A percentile compares a stretch with the other conserved stretches of the same genome.
Conservation (phyloP, 2,113 vertebrate genomes). For the Tapirus terrestris region DNA sequence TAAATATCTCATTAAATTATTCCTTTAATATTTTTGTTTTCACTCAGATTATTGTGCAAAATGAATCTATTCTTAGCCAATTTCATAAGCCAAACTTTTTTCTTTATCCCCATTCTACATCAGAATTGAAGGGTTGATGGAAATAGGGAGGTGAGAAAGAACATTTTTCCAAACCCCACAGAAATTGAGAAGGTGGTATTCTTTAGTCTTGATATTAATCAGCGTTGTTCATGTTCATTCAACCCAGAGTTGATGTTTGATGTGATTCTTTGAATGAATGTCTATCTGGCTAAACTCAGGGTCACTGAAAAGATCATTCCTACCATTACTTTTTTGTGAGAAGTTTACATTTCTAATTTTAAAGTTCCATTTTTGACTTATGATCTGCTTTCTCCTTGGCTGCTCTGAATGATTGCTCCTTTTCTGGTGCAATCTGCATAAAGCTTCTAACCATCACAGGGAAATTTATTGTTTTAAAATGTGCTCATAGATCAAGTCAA, state of each 20-base stretch:
- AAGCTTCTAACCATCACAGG: not conserved
- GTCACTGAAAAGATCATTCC: not conserved
- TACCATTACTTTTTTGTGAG: not conserved
- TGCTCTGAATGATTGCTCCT: not conserved
- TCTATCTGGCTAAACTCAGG: not conserved
- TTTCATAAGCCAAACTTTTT: not conserved
- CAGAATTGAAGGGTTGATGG: not conserved
- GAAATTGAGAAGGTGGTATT: not conserved
- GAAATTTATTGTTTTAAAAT: conserved; percentile 60
- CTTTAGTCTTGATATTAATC: not conserved
- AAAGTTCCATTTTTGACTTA: conserved; percentile 19
- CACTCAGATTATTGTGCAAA: not conserved
- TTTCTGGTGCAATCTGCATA: conserved; percentile 6
- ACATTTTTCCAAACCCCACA: not conserved
- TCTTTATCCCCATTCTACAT: not conserved
- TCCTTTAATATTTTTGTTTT: not conserved
- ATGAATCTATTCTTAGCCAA: not conserved
- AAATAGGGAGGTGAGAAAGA: not conserved
- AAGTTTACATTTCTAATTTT: conserved; percentile 22
- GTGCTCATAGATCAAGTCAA: conserved; percentile 47
- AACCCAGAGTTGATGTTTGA: not conserved
- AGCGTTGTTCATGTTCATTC: not conserved
- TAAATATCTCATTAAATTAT: conserved; percentile 1
- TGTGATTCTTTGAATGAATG: not conserved
- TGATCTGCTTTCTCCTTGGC: not conserved